These are phyloP conservation scores for Mustela lutreola DNA, from an alignment of 2,113 vertebrate species.

Conservation along the genomic window DNA sequence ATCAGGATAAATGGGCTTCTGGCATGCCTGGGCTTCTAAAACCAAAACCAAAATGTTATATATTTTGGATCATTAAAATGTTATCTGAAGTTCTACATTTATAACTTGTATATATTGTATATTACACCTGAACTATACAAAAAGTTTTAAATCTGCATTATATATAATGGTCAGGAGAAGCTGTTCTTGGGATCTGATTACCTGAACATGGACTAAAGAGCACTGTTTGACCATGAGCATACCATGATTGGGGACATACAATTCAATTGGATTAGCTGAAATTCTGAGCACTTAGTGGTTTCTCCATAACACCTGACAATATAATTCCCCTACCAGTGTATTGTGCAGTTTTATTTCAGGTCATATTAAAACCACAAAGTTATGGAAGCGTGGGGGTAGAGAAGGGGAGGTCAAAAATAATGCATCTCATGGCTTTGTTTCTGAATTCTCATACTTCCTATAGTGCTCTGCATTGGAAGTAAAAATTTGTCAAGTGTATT, in stretches of 20 bases:
- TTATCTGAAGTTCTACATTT: background rate
- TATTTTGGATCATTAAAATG: background rate
- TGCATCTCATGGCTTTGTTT: background rate
- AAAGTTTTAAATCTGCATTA: background rate
- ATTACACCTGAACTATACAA: background rate
- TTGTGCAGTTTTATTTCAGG: conserved; percentile 45
- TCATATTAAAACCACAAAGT: conserved; percentile 6
- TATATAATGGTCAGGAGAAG: background rate
- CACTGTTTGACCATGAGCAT: background rate
- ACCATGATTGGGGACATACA: background rate
- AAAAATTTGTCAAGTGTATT: conserved; percentile 57
- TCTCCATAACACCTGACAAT: background rate
- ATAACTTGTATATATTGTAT: background rate
- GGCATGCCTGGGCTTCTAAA: background rate
- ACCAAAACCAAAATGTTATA: background rate
- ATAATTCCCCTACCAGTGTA: background rate
- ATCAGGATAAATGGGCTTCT: background rate
- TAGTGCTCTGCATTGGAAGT: conserved; percentile 38
- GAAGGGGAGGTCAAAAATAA: background rate
- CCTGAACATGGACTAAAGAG: background rate
- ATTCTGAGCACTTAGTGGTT: background rate
- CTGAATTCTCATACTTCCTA: conserved; percentile 33
- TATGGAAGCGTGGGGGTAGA: background rate
- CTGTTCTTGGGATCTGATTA: background rate
- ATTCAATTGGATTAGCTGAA: background rate